phyloP scores from a whole-genome alignment of 1,140 invertebrate genomes.

The Drosophila orena region DNA sequence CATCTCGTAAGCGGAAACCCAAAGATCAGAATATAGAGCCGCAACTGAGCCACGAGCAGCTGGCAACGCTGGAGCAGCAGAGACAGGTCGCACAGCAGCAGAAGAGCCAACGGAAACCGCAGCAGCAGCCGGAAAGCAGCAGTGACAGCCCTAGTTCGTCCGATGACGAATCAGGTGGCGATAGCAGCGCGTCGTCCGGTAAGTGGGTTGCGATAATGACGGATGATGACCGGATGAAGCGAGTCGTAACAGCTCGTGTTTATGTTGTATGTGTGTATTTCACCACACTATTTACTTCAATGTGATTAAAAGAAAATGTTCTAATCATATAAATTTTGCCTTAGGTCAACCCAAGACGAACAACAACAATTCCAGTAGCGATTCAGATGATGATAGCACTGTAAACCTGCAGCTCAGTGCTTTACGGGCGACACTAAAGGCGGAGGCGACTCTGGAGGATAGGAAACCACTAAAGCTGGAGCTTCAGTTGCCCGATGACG shows the following conservation, averaged over 20 bases:
- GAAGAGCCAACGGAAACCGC: neutral
- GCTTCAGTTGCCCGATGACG: neutral
- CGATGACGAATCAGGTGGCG: conserved; percentile 30
- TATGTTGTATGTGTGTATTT: no score
- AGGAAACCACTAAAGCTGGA: conserved; percentile 43
- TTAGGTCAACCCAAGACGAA: conserved; percentile 1
- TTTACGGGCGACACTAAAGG: conserved; percentile 48
- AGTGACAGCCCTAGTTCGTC: conserved; percentile 41
- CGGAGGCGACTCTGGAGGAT: conserved; percentile 49
- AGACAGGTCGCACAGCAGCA: neutral
- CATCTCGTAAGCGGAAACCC: conserved; percentile 34
- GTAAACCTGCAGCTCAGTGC: conserved; percentile 56
- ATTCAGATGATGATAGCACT: conserved; percentile 47
- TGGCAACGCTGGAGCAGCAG: neutral
- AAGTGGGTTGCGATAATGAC: neutral
- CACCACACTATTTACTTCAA: no score
- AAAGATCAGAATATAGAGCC: neutral
- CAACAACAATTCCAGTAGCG: conserved; percentile 23
- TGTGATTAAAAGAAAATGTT: neutral
- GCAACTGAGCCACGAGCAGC: neutral
- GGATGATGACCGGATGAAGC: no score
- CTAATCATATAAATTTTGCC: neutral
- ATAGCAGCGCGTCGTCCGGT: conserved; percentile 26
- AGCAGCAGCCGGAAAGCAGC: conserved; percentile 5
- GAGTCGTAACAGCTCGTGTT: no score